Conservation (phyloP, 2,888 invertebrate species). For the Epiblema foenella region DNA sequence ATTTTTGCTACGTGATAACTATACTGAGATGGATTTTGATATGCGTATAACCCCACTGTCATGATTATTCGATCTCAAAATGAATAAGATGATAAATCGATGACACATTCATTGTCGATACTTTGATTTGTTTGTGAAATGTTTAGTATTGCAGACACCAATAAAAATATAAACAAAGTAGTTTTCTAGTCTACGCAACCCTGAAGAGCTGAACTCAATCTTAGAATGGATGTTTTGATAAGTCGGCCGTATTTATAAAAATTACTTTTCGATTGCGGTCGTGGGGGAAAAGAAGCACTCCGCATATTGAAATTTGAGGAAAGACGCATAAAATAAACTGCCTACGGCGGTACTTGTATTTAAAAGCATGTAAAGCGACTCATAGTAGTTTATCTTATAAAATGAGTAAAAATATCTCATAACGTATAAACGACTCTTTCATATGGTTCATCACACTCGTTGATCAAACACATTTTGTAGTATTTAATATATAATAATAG, state of each 20-base stretch:
- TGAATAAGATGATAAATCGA: neutral
- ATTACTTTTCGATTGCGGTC: conserved; percentile 35
- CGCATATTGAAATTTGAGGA: conserved; percentile 51
- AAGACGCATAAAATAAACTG: conserved; percentile 33
- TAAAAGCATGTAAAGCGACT: neutral
- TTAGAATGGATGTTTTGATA: conserved; percentile 43
- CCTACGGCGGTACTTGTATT: conserved; percentile 22
- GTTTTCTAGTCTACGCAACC: too few species aligned
- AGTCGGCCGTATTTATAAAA: conserved; percentile 38
- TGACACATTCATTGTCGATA: neutral
- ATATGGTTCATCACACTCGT: too few species aligned
- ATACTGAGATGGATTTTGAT: too few species aligned
- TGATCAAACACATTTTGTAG: too few species aligned
- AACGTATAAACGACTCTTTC: too few species aligned
- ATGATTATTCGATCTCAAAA: too few species aligned
- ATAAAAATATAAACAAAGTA: too few species aligned
- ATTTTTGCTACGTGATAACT: too few species aligned
- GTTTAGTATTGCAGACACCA: neutral
- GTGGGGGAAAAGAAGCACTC: conserved; percentile 57
- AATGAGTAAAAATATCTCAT: neutral
- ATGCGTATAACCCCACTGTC: too few species aligned
- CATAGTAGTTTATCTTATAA: neutral
- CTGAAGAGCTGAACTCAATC: conserved; percentile 28
- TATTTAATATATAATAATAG: too few species aligned
- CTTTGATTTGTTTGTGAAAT: neutral